Percentiles rank a stretch among this genome's conserved stretches.
These are phyloP conservation scores for Silurus asotus DNA, from an alignment of 2,113 vertebrate species.

Conservation along the genomic window DNA sequence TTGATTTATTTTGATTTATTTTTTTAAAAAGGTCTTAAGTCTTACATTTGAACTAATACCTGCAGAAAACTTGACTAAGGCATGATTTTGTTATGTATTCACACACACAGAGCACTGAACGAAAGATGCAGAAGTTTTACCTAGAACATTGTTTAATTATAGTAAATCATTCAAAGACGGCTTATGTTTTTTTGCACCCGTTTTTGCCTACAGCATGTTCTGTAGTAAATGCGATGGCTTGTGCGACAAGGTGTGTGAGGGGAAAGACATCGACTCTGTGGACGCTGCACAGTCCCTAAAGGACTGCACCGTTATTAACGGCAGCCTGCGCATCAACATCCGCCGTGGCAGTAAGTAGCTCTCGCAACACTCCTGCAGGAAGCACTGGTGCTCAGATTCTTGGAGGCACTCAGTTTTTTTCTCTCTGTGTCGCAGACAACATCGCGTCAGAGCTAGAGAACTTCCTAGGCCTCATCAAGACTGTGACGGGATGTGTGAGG, in stretches of 20 bases:
- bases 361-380: background rate
- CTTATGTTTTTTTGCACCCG: background rate
- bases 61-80: too few relatives aligned
- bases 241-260: conserved; percentile 92
- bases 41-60: too few relatives aligned
- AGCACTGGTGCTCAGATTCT: background rate
- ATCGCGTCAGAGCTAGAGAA: conserved; percentile 96
- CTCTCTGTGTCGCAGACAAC: conserved; percentile 75
- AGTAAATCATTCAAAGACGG: background rate
- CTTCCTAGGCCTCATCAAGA: conserved; percentile 94
- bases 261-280: conserved; percentile 90
- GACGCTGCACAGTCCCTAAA: conserved; percentile 91
- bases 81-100: too few relatives aligned
- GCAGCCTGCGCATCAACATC: conserved; percentile 95
- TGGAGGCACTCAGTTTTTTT: background rate
- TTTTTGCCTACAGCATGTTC: conserved; percentile 79
- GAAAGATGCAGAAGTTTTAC: background rate
- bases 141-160: background rate
- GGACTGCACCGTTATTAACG: conserved; percentile 93
- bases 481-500: conserved; percentile 90
- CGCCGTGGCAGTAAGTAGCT: conserved; percentile 91
- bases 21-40: too few relatives aligned
- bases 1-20: too few relatives aligned
- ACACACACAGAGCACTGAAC: background rate
- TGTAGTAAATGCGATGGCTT: conserved; percentile 91